Percentiles rank a stretch among this genome's conserved stretches.
phyloP scores from a whole-genome alignment of 2,113 vertebrate genomes.

The Siniperca chuatsi region DNA sequence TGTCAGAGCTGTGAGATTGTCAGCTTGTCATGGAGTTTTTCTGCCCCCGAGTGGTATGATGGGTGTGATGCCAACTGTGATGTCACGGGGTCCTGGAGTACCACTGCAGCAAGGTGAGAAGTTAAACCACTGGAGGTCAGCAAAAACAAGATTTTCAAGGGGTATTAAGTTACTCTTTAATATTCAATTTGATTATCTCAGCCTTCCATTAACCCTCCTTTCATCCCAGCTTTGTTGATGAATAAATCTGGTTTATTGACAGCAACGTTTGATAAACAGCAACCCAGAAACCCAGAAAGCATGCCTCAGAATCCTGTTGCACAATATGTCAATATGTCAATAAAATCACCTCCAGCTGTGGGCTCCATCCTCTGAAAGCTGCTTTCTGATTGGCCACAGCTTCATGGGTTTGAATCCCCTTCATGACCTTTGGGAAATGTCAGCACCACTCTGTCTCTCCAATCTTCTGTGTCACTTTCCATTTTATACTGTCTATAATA shows the following conservation, averaged over 20 bases:
- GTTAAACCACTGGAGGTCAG: not conserved
- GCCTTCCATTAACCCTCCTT: constrained; percentile 40
- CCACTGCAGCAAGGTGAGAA: not conserved
- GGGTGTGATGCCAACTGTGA: not conserved
- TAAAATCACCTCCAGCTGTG: constrained; percentile 40
- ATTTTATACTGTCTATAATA: constrained; percentile 65
- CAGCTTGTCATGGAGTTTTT: not conserved
- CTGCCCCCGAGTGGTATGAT: not conserved
- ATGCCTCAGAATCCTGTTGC: constrained; percentile 60
- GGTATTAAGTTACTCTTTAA: not conserved
- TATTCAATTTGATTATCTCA: constrained; percentile 28
- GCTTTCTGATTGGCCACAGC: constrained; percentile 43
- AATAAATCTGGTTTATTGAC: constrained; percentile 14
- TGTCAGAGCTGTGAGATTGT: not conserved
- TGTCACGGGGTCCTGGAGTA: not conserved
- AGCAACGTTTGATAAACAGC: constrained; percentile 14
- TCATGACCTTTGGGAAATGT: constrained; percentile 75
- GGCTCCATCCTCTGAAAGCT: constrained; percentile 29
- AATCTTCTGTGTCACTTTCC: constrained; percentile 44
- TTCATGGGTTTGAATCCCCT: constrained; percentile 62
- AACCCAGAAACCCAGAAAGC: constrained; percentile 62
- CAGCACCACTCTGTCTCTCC: constrained; percentile 46
- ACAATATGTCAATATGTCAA: constrained; percentile 68
- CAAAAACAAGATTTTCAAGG: not conserved
- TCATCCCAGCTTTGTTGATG: constrained; percentile 31